A percentile compares a stretch with the other conserved stretches of the same genome.
Evolutionary conservation across 2,113 vertebrate species (phyloP).

Genomic region (Sebastes schlegelii): DNA sequence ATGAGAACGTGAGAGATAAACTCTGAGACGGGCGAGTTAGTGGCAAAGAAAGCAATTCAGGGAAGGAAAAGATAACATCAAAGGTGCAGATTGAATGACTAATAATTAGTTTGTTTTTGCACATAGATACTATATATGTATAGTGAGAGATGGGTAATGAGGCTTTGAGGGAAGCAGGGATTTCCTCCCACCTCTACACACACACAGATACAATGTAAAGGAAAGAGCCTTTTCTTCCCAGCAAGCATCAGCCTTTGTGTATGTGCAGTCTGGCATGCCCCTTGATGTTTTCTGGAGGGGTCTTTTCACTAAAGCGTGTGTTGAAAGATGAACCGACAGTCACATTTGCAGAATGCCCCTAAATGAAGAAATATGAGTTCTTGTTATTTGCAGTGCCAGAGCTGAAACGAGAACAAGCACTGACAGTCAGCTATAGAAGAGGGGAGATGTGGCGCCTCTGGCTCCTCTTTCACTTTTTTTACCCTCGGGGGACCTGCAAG

Average conservation of each 20-base stretch:
- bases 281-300: constrained; percentile 45
- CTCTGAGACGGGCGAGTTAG: constrained; percentile 35
- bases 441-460: constrained; percentile 1
- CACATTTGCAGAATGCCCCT: constrained; percentile 27
- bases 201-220: constrained; percentile 41
- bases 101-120: constrained; percentile 46
- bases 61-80: constrained; percentile 32
- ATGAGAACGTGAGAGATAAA: constrained; percentile 53
- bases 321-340: constrained; percentile 58
- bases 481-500: constrained; percentile 34
- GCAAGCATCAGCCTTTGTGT: constrained; percentile 53
- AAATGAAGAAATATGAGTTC: constrained; percentile 49
- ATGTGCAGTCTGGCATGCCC: constrained; percentile 47
- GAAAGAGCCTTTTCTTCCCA: constrained; percentile 42
- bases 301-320: constrained; percentile 37
- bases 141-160: constrained; percentile 21
- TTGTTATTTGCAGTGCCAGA: constrained; percentile 20
- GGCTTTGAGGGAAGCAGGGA: constrained; percentile 34
- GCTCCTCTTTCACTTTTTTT: constrained; percentile 34
- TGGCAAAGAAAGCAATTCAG: constrained; percentile 24
- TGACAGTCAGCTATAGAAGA: constrained; percentile 25
- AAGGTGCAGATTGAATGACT: constrained; percentile 29
- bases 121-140: constrained; percentile 18
- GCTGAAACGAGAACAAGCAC: constrained; percentile 24
- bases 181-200: constrained; percentile 41